phyloP scores from a whole-genome alignment of 2,797 vertebrate genomes.

The Petrocephalus sullivani region DNA sequence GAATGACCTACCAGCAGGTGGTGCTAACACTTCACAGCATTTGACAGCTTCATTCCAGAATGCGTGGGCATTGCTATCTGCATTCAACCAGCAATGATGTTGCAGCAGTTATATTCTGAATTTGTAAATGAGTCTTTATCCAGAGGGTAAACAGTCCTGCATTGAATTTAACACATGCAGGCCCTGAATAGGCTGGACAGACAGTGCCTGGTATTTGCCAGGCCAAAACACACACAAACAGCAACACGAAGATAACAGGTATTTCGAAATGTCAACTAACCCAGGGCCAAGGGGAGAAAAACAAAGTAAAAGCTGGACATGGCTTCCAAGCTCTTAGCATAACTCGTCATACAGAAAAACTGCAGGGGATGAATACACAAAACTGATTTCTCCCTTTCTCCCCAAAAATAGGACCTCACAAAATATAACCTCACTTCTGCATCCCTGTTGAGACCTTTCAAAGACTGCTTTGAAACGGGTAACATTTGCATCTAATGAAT shows the following conservation, averaged over 20 bases:
- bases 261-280: background rate
- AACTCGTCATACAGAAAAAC: background rate
- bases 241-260: background rate
- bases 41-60: background rate
- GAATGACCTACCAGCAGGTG: conserved; percentile 5
- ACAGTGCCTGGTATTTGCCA: background rate
- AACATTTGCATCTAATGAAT: conserved; percentile 12
- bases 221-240: background rate
- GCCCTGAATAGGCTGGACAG: background rate
- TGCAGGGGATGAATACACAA: background rate
- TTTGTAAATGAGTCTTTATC: conserved; percentile 11
- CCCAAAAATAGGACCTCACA: background rate
- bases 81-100: background rate
- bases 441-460: background rate
- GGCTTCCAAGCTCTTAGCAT: background rate
- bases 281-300: background rate
- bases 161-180: background rate
- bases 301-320: background rate
- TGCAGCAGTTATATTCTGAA: background rate
- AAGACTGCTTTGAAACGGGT: background rate
- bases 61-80: background rate
- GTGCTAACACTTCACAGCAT: background rate
- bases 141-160: conserved; percentile 10
- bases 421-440: background rate
- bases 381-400: background rate